Evolutionary conservation across 2,113 vertebrate genomes (phyloP).

Genomic region (Pomatorhinus ruficollis): DNA sequence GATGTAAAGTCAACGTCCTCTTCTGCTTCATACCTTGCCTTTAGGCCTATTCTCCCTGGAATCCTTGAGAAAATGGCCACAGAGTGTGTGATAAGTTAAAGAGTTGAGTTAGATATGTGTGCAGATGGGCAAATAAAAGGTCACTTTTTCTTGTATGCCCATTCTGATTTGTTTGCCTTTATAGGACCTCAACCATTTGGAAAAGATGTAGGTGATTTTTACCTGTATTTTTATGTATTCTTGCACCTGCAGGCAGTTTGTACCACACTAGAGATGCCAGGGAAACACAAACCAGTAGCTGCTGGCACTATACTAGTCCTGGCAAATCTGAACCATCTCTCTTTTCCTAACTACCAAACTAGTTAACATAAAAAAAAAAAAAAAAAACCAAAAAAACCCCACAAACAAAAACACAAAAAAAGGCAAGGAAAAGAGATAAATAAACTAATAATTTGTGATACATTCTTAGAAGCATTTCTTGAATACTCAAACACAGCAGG

Average conservation of each 20-base stretch:
- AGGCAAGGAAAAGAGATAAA: background rate
- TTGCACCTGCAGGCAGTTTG: background rate
- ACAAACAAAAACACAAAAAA: background rate
- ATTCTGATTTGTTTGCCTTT: background rate
- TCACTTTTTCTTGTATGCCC: background rate
- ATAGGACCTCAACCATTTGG: background rate
- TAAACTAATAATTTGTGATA: background rate
- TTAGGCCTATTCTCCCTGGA: background rate
- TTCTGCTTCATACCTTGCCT: background rate
- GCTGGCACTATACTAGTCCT: background rate
- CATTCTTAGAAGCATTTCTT: background rate
- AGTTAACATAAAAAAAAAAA: background rate
- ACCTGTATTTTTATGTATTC: background rate
- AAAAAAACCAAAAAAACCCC: too few species aligned
- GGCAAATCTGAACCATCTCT: background rate
- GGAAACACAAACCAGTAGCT: background rate
- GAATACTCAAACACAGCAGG: background rate
- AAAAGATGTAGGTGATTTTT: background rate
- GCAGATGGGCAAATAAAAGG: background rate
- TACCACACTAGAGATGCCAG: background rate
- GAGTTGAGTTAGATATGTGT: background rate
- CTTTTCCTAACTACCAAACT: background rate
- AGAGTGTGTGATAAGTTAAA: background rate
- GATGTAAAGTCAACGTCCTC: background rate
- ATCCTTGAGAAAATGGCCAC: background rate